A percentile compares a stretch with the other conserved stretches of the same genome.
Conservation (phyloP, 2,113 vertebrate species). For the Neotragus pygmaeus region DNA sequence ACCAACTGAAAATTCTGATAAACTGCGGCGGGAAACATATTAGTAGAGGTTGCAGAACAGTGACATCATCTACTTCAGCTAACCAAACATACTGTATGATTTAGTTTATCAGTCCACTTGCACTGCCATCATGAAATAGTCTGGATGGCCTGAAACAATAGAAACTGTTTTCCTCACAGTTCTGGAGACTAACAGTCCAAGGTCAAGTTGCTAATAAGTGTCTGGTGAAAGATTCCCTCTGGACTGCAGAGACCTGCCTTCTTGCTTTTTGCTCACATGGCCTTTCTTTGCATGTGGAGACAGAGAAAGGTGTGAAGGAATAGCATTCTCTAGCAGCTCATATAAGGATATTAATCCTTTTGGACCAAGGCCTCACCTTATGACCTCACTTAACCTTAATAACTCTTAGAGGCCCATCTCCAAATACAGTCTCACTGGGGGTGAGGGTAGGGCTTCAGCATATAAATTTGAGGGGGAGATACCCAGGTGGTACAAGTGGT, state of each 20-base stretch:
- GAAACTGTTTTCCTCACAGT: too few species aligned
- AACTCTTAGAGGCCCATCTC: background rate
- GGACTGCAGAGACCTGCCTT: background rate
- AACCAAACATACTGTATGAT: background rate
- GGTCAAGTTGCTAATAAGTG: background rate
- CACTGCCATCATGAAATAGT: background rate
- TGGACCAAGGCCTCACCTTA: background rate
- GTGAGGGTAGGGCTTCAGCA: background rate
- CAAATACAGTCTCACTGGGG: background rate
- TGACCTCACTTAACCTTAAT: background rate
- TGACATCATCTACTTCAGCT: background rate
- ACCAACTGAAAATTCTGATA: background rate
- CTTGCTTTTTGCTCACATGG: background rate
- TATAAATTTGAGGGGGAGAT: background rate
- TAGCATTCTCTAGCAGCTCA: background rate
- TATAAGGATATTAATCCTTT: background rate
- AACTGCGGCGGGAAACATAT: background rate
- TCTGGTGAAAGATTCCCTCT: background rate
- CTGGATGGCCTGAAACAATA: background rate
- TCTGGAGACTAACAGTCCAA: background rate
- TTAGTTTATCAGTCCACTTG: background rate
- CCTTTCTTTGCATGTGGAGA: background rate
- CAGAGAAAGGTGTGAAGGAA: background rate
- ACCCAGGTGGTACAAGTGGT: background rate
- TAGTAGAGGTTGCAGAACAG: background rate